These are phyloP conservation scores for Lagodon rhomboides DNA, from an alignment of 2,797 vertebrate genomes.

Conservation along the genomic window DNA sequence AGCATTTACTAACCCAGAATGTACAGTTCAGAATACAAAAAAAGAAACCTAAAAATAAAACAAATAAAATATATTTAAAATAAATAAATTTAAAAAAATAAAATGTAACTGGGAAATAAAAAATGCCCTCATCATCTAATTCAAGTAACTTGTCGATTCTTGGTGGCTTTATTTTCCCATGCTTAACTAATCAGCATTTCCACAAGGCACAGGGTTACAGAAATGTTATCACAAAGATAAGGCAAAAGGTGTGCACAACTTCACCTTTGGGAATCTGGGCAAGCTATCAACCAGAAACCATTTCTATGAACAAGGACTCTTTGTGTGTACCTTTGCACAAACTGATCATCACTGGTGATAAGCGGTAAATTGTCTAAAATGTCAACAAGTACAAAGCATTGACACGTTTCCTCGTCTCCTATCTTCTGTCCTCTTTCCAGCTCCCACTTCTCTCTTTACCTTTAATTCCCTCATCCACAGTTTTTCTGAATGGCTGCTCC, in stretches of 20 bases:
- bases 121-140: background rate
- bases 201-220: background rate
- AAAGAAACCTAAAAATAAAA: no score
- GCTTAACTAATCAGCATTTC: background rate
- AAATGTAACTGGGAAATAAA: background rate
- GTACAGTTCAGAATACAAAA: background rate
- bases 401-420: background rate
- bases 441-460: background rate
- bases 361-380: constrained; percentile 16
- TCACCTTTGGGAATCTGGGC: background rate
- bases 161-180: background rate
- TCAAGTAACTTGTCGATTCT: background rate
- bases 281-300: constrained; percentile 2
- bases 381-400: background rate
- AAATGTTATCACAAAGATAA: background rate
- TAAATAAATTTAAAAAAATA: no score
- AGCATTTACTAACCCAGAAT: background rate
- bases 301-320: background rate
- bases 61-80: no score
- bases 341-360: constrained; percentile 8
- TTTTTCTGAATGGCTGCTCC: constrained; percentile 13
- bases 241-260: background rate
- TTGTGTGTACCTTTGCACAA: constrained; percentile 1
- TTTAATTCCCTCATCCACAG: background rate
- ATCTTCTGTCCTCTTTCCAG: background rate